phyloP scores from a whole-genome alignment of 2,797 vertebrate species.

The Glyptemys insculpta region DNA sequence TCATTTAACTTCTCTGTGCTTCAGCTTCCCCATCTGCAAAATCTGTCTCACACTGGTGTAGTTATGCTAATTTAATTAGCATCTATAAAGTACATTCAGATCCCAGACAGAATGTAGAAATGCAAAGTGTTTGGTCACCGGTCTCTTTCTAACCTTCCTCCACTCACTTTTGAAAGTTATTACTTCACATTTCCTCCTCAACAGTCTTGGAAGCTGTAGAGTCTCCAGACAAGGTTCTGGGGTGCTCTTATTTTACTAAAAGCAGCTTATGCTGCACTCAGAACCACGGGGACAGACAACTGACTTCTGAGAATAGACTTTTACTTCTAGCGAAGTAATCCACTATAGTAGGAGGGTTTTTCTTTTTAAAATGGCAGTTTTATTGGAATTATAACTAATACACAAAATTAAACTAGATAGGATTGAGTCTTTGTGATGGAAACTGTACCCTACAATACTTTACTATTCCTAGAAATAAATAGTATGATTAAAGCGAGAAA shows the following conservation, averaged over 20 bases:
- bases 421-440: fast-evolving
- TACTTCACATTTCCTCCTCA: neutral
- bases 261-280: neutral
- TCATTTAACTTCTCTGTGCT: neutral
- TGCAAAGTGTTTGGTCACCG: neutral
- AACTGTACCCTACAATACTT: neutral
- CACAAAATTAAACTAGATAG: neutral
- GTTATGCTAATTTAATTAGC: neutral
- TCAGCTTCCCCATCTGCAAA: neutral
- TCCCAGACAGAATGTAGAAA: neutral
- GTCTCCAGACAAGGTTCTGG: neutral
- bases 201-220: neutral
- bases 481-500: neutral
- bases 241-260: neutral
- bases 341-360: neutral
- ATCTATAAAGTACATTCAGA: neutral
- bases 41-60: neutral
- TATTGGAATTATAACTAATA: neutral
- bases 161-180: neutral
- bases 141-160: neutral
- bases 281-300: fast-evolving
- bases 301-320: neutral
- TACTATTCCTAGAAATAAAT: neutral
- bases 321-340: fast-evolving
- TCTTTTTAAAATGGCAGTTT: neutral